These are phyloP conservation scores for Ceratosolen fusciceps DNA, from an alignment of 1,140 invertebrate genomes.

Conservation along the genomic window DNA sequence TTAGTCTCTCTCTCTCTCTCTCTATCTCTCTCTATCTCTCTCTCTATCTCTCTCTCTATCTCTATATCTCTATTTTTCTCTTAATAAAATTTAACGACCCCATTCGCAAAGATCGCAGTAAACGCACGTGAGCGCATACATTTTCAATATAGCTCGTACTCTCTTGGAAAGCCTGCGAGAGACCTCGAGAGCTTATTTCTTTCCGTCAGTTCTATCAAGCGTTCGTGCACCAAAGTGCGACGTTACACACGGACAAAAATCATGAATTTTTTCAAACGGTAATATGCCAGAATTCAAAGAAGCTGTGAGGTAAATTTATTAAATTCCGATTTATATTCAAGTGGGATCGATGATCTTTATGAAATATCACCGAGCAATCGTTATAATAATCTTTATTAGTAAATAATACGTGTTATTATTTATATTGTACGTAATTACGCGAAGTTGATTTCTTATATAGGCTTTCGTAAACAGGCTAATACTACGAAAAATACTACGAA, in stretches of 20 bases:
- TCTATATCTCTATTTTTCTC: background rate
- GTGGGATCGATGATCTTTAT: too few relatives aligned
- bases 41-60: background rate
- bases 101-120: constrained; percentile 11
- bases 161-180: background rate
- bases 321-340: constrained; percentile 17
- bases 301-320: background rate
- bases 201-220: background rate
- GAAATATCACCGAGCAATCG: too few relatives aligned
- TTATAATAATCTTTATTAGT: too few relatives aligned
- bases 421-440: too few relatives aligned
- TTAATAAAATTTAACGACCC: constrained; percentile 18
- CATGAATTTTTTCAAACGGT: background rate
- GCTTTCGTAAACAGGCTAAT: too few relatives aligned
- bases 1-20: background rate
- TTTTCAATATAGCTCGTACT: background rate
- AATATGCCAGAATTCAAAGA: background rate
- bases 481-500: too few relatives aligned
- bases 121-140: constrained; percentile 13
- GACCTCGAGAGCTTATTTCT: constrained; percentile 5
- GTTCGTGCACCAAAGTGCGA: background rate
- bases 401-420: too few relatives aligned
- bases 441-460: too few relatives aligned
- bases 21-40: background rate
- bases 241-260: background rate